Conservation (phyloP, 2,797 vertebrate species). For the Sarcophilus harrisii region DNA sequence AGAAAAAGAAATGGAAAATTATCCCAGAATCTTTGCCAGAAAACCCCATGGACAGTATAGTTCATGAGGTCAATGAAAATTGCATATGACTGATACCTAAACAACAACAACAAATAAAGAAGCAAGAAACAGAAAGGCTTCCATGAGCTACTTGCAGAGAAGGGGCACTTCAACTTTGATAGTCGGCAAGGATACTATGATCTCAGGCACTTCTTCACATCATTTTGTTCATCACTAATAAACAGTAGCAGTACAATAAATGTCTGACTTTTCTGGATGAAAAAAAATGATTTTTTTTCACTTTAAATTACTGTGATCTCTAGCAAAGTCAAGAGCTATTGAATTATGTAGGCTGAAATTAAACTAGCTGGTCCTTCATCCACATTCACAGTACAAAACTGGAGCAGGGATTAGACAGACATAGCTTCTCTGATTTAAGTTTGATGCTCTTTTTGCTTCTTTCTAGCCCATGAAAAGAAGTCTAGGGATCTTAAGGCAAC, state of each 20-base stretch:
- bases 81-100: neutral
- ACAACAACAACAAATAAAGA: neutral
- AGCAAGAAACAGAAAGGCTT: neutral
- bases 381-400: constrained; percentile 56
- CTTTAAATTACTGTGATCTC: neutral
- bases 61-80: too few species aligned
- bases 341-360: neutral
- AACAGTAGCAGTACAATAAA: neutral
- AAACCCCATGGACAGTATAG: neutral
- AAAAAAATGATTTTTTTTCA: neutral
- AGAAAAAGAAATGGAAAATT: neutral
- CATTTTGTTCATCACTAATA: neutral
- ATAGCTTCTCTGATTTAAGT: neutral
- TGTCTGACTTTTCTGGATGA: neutral
- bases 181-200: neutral
- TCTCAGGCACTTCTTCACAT: neutral
- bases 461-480: neutral
- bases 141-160: neutral
- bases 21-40: neutral
- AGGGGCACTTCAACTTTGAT: neutral
- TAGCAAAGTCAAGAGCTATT: neutral
- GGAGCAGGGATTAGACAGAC: constrained; percentile 1
- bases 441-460: neutral
- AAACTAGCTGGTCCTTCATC: neutral
- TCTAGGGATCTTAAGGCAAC: neutral